These are phyloP conservation scores for Diuraphis noxia DNA, from an alignment of 1,140 invertebrate species.

Conservation along the genomic window DNA sequence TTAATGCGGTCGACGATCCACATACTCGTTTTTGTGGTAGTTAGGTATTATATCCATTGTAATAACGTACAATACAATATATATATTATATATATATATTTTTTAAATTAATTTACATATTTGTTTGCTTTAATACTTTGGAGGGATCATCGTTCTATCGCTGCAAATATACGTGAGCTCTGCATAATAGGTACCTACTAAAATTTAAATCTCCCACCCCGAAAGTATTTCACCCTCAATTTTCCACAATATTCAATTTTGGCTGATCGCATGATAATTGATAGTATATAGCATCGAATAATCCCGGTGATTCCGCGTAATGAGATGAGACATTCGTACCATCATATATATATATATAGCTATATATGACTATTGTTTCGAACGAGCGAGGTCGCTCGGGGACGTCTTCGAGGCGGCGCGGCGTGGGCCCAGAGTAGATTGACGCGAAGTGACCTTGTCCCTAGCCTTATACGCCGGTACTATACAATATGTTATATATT, in stretches of 20 bases:
- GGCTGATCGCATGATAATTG: background rate
- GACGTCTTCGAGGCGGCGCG: background rate
- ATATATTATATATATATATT: too few species aligned
- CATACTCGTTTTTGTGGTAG: background rate
- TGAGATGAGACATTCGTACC: background rate
- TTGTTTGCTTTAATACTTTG: background rate
- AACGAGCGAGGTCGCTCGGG: background rate
- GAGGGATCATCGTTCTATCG: background rate
- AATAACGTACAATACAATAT: background rate
- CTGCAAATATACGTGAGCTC: background rate
- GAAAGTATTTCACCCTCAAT: background rate
- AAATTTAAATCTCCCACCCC: too few species aligned
- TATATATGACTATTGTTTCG: background rate
- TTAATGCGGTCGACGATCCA: background rate
- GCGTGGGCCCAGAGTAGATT: constrained; percentile 14
- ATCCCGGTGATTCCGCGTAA: background rate
- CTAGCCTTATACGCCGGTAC: background rate
- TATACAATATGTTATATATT: background rate
- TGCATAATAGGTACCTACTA: too few species aligned
- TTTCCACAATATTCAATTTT: background rate
- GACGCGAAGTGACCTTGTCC: background rate
- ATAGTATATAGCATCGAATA: background rate
- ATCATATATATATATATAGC: too few species aligned
- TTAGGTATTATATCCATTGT: background rate
- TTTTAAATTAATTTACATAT: background rate